Base-by-base conservation (phyloP, 2,797 vertebrate genomes). In the Heterohyrax brucei region DNA sequence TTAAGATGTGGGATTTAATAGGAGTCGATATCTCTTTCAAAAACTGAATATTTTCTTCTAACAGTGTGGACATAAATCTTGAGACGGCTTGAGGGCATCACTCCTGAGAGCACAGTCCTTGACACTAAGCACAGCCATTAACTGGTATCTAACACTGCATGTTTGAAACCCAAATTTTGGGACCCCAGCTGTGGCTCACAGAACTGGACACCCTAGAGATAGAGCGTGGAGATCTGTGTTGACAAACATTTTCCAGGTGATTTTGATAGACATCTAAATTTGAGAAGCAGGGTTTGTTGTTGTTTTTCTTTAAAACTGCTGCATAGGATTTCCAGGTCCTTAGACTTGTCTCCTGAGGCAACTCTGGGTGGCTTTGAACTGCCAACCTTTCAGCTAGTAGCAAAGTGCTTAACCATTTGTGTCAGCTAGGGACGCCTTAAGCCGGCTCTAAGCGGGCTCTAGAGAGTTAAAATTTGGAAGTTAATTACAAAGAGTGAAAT, bases 401-500 rank as follows among this genome's bases (percentile, higher is more conserved):
- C 18, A 12, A 56, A 56, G 53, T 10, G 18, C 53, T 56, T 56
- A 56, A 56, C 53, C 53, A 13, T 56, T 56, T 56, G 53, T 56
- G 53, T 16, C 10, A 56, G 13, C 53, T 12, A 56, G 53, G 53
- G 53, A 56, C 53, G 3, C 53, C 18, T 56, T 56, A 56, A 56
- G 53, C 13, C 10, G 53, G 12, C 53, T 56, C 4, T 56, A 56
- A 56, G 53, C 13, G 1, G 53, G 12, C 53, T 56, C 4, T 56
- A 82, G 33, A 59, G 24, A 86, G 64, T 91, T 86, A 93, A 91
- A 72, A 75, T 86, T 48, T 46, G 88, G 39, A 96, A 79, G n/a
- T n/a, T 26, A 26, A 80, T 1, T 30, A 1, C 28, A 46, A 46
- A 62, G 56, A 83, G 1, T 66, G 59, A 84, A 80, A 87, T n/a